These are phyloP conservation scores for Lissocephala sabroskyi DNA, from an alignment of 2,888 invertebrate genomes.

Conservation along the genomic window DNA sequence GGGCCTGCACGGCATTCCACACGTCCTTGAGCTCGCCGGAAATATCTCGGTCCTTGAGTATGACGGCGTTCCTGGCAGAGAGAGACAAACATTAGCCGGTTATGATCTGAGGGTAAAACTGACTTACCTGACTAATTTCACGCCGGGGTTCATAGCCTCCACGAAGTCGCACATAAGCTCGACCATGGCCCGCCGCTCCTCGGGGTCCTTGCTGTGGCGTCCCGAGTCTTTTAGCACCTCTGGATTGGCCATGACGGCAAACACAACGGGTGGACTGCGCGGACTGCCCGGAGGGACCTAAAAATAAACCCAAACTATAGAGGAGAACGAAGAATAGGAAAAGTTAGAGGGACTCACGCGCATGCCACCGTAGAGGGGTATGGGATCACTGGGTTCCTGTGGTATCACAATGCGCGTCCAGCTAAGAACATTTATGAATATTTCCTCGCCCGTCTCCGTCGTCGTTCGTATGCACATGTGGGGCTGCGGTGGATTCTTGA, in stretches of 20 bases:
- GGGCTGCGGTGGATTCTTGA: constrained; percentile 83
- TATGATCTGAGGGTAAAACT: constrained; percentile 10
- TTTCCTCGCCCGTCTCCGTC: constrained; percentile 73
- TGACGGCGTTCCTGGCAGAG: constrained; percentile 74
- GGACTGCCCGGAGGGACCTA: constrained; percentile 78
- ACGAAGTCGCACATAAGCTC: constrained; percentile 81
- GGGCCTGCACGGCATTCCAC: constrained; percentile 80
- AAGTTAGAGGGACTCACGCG: constrained; percentile 74
- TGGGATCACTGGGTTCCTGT: constrained; percentile 78
- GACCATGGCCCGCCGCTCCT: constrained; percentile 79
- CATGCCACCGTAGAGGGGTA: constrained; percentile 83
- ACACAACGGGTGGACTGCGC: constrained; percentile 78
- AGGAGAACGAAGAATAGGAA: not conserved
- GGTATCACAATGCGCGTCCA: constrained; percentile 83
- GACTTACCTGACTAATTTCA: constrained; percentile 75
- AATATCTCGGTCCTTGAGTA: constrained; percentile 80
- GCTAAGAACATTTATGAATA: constrained; percentile 80
- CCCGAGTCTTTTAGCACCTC: constrained; percentile 80
- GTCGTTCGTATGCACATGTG: constrained; percentile 82
- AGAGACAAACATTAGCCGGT: not conserved
- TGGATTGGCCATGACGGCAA: constrained; percentile 83
- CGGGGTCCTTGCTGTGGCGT: constrained; percentile 78
- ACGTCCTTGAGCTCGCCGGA: constrained; percentile 83
- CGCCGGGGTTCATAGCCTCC: constrained; percentile 81
- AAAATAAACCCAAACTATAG: too few relatives aligned